Conservation (phyloP, 1,140 invertebrate genomes). For the Spodoptera litura region DNA sequence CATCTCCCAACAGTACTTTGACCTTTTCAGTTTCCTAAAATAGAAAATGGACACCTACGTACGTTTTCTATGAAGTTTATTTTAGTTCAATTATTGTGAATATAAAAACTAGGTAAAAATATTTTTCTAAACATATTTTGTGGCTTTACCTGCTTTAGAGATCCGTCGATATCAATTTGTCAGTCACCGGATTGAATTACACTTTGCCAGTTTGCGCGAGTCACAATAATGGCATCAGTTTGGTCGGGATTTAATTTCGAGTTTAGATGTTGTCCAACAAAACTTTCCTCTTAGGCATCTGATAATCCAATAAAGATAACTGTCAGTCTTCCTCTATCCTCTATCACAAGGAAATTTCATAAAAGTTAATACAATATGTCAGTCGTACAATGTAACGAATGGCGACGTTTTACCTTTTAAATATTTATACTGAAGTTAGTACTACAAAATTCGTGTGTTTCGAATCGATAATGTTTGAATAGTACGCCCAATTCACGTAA, state of each 20-base stretch:
- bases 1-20: neutral
- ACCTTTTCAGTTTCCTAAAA: neutral
- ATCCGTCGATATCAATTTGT: slow-evolving; percentile 37
- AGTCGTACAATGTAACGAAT: slow-evolving; percentile 20
- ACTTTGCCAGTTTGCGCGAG: slow-evolving; percentile 30
- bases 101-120: neutral
- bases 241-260: slow-evolving; percentile 34
- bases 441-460: slow-evolving; percentile 34
- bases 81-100: neutral
- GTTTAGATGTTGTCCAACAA: neutral
- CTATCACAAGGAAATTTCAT: slow-evolving; percentile 9
- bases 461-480: slow-evolving; percentile 42
- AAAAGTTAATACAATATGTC: slow-evolving; percentile 16
- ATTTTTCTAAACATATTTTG: neutral
- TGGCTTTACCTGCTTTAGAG: neutral
- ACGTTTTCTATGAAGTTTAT: neutral
- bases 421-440: slow-evolving; percentile 32
- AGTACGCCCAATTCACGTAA: slow-evolving; percentile 27
- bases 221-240: slow-evolving; percentile 32
- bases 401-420: slow-evolving; percentile 31
- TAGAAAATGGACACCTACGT: neutral
- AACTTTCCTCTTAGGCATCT: slow-evolving; percentile 38
- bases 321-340: slow-evolving; percentile 32
- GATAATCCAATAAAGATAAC: slow-evolving; percentile 39
- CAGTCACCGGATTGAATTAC: slow-evolving; percentile 33